A percentile compares a stretch with the other conserved stretches of the same genome.
These are phyloP conservation scores for Lacerta viridis DNA, from an alignment of 2,797 vertebrate genomes.

Conservation along the genomic window DNA sequence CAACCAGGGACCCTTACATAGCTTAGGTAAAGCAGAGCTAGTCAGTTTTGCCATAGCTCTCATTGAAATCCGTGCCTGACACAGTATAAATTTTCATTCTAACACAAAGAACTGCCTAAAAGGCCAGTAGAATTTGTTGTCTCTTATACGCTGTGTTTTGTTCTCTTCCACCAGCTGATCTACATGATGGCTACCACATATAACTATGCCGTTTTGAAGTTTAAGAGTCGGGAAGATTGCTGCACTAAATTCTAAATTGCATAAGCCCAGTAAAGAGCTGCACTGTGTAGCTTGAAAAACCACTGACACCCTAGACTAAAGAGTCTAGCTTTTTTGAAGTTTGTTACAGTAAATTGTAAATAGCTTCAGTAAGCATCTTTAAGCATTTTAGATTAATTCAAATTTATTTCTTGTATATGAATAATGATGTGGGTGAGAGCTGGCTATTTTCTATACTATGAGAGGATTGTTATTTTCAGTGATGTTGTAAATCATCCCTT, in stretches of 20 bases:
- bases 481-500: conserved; percentile 68
- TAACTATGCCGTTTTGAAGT: conserved; percentile 99
- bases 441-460: conserved; percentile 76
- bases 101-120: conserved; percentile 63
- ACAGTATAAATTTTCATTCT: conserved; percentile 54
- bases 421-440: conserved; percentile 77
- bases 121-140: conserved; percentile 72
- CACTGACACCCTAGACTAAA: conserved; percentile 91
- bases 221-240: conserved; percentile 99
- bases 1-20: not conserved
- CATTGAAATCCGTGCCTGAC: conserved; percentile 62
- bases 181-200: conserved; percentile 99
- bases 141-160: conserved; percentile 85
- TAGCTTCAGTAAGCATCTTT: conserved; percentile 88
- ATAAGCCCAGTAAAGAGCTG: conserved; percentile 83
- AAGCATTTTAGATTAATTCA: conserved; percentile 83
- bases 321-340: conserved; percentile 88
- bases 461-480: conserved; percentile 79
- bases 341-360: conserved; percentile 92
- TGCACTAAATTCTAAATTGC: conserved; percentile 99
- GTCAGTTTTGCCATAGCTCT: conserved; percentile 3
- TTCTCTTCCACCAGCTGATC: conserved; percentile 99
- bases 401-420: conserved; percentile 78
- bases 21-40: not conserved
- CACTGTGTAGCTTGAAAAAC: conserved; percentile 86